Conservation (phyloP, 2,888 invertebrate species). For the Sylvicola fuscatus region DNA sequence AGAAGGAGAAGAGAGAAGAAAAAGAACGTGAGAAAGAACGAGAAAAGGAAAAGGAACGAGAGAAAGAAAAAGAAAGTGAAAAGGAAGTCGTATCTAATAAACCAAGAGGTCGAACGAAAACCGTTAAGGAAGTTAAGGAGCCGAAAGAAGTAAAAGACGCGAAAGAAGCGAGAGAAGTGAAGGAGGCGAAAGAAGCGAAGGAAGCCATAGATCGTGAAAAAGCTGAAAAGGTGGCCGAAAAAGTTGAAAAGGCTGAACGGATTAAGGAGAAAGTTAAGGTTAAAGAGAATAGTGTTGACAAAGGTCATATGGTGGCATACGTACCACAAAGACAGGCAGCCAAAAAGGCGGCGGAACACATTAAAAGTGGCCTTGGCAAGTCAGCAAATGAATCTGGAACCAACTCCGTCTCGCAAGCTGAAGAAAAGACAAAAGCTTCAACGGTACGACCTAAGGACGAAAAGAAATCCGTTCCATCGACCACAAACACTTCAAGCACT, state of each 20-base stretch:
- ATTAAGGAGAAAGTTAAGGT: constrained; percentile 23
- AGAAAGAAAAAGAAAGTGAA: constrained; percentile 2
- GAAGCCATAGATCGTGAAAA: constrained; percentile 9
- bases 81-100: constrained; percentile 7
- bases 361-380: constrained; percentile 52
- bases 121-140: constrained; percentile 26
- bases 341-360: constrained; percentile 77
- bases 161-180: constrained; percentile 28
- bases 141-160: constrained; percentile 28
- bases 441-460: constrained; percentile 16
- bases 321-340: constrained; percentile 82
- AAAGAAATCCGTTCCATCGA: constrained; percentile 12
- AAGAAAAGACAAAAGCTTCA: constrained; percentile 29
- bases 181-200: constrained; percentile 19
- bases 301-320: constrained; percentile 47
- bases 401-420: constrained; percentile 22
- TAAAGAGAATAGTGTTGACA: constrained; percentile 19
- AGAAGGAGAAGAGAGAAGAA: constrained; percentile 8
- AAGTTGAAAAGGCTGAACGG: constrained; percentile 30
- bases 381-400: constrained; percentile 21
- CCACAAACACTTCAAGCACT: constrained; percentile 12
- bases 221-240: constrained; percentile 6
- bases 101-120: constrained; percentile 8
- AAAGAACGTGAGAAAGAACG: constrained; percentile 9
- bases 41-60: constrained; percentile 9